A percentile compares a stretch with the other conserved stretches of the same genome.
Evolutionary conservation across 1,140 invertebrate genomes (phyloP).

Genomic region (Drosophila sucinea): DNA sequence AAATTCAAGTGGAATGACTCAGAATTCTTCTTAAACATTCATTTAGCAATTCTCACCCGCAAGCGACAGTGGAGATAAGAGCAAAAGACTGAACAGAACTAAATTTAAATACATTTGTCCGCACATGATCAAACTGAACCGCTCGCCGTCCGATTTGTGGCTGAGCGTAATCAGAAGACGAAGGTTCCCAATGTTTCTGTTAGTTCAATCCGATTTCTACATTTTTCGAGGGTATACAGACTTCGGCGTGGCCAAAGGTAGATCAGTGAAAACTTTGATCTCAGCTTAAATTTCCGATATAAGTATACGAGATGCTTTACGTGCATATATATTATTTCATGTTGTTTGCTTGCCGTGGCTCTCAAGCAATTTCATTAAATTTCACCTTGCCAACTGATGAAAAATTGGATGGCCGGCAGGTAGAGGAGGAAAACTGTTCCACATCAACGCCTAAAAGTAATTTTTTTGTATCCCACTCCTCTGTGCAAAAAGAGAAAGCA

Average conservation of each 20-base stretch:
- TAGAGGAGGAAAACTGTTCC: not conserved
- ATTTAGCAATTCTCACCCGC: not conserved
- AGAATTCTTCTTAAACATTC: not conserved
- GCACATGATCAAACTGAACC: not conserved
- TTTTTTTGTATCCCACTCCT: not conserved
- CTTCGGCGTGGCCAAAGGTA: too few relatives aligned
- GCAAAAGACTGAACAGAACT: not conserved
- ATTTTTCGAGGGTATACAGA: too few relatives aligned
- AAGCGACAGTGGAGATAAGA: not conserved
- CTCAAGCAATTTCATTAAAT: not conserved
- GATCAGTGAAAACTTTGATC: too few relatives aligned
- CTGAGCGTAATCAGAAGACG: not conserved
- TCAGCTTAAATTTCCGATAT: too few relatives aligned
- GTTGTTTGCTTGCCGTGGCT: not conserved
- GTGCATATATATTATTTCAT: too few relatives aligned
- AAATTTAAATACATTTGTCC: not conserved
- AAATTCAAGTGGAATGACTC: not conserved
- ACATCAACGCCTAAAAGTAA: not conserved
- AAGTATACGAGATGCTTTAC: too few relatives aligned
- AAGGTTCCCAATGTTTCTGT: too few relatives aligned
- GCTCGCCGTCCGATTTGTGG: not conserved
- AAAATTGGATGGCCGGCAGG: not conserved
- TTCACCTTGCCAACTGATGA: conserved; percentile 5
- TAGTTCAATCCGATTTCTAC: too few relatives aligned
- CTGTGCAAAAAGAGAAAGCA: not conserved